Evolutionary conservation across 1,140 invertebrate species (phyloP).

Genomic region (Macrocentrus cingulum): DNA sequence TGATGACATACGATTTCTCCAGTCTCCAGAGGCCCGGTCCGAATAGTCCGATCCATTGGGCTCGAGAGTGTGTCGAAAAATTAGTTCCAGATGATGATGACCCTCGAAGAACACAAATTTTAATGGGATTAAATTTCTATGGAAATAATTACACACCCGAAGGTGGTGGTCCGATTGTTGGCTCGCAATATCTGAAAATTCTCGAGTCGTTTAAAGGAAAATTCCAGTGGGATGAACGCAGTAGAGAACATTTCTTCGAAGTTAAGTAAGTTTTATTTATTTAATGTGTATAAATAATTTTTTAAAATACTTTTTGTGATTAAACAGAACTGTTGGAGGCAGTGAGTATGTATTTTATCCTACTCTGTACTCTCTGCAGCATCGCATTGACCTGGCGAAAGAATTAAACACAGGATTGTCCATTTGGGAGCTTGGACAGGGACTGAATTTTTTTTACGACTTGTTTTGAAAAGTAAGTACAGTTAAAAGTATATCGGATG

Average conservation of each 20-base stretch:
- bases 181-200: slow-evolving; percentile 73
- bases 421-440: slow-evolving; percentile 95
- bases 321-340: slow-evolving; percentile 66
- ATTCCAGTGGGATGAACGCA: slow-evolving; percentile 75
- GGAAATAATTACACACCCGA: slow-evolving; percentile 82
- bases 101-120: slow-evolving; percentile 72
- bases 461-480: slow-evolving; percentile 64
- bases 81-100: slow-evolving; percentile 67
- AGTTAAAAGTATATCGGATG: too few relatives aligned
- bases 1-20: slow-evolving; percentile 96
- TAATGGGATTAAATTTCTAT: slow-evolving; percentile 92
- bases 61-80: slow-evolving; percentile 74
- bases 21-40: slow-evolving; percentile 80
- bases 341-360: slow-evolving; percentile 85
- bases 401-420: slow-evolving; percentile 82
- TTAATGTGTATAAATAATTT: slow-evolving; percentile 6
- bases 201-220: slow-evolving; percentile 71
- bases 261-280: slow-evolving; percentile 68
- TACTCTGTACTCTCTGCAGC: slow-evolving; percentile 80
- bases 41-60: slow-evolving; percentile 85
- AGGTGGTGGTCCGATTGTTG: slow-evolving; percentile 78
- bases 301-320: slow-evolving; percentile 34
- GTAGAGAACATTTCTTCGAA: slow-evolving; percentile 85
- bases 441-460: slow-evolving; percentile 93
- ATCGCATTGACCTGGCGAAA: slow-evolving; percentile 76